phyloP scores from a whole-genome alignment of 2,113 vertebrate species.

The Apodemus sylvaticus region DNA sequence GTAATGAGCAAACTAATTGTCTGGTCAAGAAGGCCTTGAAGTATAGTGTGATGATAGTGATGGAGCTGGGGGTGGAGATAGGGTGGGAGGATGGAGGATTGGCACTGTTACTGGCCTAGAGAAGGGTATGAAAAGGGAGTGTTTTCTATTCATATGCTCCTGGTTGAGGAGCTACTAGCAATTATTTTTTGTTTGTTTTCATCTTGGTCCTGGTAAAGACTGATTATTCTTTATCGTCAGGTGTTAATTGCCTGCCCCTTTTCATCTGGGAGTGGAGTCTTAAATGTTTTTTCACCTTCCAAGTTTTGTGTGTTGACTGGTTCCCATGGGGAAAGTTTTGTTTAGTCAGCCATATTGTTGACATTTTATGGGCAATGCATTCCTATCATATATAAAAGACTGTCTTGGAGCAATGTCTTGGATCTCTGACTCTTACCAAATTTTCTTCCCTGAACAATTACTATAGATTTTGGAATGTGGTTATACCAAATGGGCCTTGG shows the following conservation, averaged over 20 bases:
- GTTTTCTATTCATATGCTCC: not conserved
- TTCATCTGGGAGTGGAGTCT: not conserved
- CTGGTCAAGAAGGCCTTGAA: not conserved
- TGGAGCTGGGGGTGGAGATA: too few species aligned
- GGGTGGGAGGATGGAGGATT: not conserved
- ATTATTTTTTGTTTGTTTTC: not conserved
- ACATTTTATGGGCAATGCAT: not conserved
- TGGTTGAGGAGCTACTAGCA: too few species aligned
- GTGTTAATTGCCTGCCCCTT: not conserved
- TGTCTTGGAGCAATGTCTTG: too few species aligned
- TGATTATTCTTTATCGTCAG: not conserved
- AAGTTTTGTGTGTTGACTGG: not conserved
- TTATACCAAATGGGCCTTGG: not conserved
- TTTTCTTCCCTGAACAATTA: not conserved
- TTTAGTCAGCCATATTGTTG: not conserved
- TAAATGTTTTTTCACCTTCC: too few species aligned
- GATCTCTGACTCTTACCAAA: not conserved
- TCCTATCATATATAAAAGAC: not conserved
- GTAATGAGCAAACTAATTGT: not conserved
- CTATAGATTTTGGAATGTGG: not conserved
- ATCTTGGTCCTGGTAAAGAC: not conserved
- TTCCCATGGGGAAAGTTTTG: not conserved
- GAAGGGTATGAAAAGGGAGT: rapidly evolving
- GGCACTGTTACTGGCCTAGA: rapidly evolving
- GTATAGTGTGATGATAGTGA: not conserved